Percentiles rank a stretch among this genome's conserved stretches.
Evolutionary conservation across 2,797 vertebrate genomes (phyloP).

Genomic region (Apogon talboti): DNA sequence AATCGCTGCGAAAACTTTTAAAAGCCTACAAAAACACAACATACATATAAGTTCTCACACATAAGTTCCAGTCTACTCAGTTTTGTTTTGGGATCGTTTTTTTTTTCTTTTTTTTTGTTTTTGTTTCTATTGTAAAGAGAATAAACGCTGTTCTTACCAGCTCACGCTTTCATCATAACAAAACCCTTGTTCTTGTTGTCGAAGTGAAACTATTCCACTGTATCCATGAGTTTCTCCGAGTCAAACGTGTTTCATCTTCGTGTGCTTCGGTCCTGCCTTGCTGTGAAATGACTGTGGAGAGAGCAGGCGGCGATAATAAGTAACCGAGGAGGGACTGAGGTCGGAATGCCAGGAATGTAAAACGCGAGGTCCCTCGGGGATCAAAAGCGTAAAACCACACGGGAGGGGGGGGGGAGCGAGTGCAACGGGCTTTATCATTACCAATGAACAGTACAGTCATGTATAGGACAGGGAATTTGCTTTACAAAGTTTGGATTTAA

Average conservation of each 20-base stretch:
- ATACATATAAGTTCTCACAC: neutral
- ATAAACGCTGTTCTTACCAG: constrained; percentile 68
- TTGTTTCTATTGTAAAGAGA: neutral
- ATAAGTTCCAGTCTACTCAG: neutral
- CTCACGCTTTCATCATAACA: constrained; percentile 68
- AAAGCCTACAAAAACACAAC: neutral
- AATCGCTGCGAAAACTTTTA: neutral
- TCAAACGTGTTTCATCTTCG: constrained; percentile 66
- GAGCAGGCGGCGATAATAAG: constrained; percentile 84
- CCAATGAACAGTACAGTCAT: constrained; percentile 32
- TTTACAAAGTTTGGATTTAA: constrained; percentile 8
- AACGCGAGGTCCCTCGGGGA: constrained; percentile 91
- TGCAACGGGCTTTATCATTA: constrained; percentile 39
- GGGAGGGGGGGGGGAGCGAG: constrained; percentile 28
- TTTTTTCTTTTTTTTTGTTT: neutral
- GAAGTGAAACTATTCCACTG: constrained; percentile 49
- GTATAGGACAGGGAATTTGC: neutral
- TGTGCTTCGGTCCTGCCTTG: constrained; percentile 51
- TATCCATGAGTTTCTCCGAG: constrained; percentile 34
- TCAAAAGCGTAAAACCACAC: constrained; percentile 86
- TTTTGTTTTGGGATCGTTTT: constrained; percentile 1
- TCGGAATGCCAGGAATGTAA: constrained; percentile 94
- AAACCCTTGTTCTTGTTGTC: constrained; percentile 26
- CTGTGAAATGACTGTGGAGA: constrained; percentile 75
- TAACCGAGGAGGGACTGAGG: constrained; percentile 85